phyloP scores from a whole-genome alignment of 2,888 invertebrate species.

The Leptogaster cylindrica region DNA sequence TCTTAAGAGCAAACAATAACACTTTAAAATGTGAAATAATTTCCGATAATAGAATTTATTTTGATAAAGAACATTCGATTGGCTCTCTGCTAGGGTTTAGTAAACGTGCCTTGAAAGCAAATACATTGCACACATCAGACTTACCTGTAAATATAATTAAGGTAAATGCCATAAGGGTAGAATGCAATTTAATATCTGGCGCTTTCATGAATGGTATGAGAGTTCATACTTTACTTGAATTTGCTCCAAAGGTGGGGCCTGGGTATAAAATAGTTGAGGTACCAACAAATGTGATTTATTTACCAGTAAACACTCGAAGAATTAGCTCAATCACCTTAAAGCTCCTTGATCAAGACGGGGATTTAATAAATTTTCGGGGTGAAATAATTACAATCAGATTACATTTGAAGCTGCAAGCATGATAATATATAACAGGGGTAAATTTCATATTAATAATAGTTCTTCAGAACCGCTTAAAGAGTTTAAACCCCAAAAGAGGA shows the following conservation, averaged over 20 bases:
- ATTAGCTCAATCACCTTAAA: conserved; percentile 52
- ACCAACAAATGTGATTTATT: conserved; percentile 52
- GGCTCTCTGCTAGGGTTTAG: conserved; percentile 16
- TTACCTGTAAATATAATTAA: too few species aligned
- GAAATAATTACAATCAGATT: conserved; percentile 52
- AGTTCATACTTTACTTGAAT: conserved; percentile 55
- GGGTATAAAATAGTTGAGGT: conserved; percentile 53
- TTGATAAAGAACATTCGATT: conserved; percentile 5
- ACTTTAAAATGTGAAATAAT: conserved; percentile 33
- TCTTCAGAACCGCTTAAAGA: neutral
- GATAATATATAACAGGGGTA: conserved; percentile 44
- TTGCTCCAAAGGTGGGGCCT: conserved; percentile 52
- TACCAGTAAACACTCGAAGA: conserved; percentile 51
- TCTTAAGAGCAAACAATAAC: conserved; percentile 28
- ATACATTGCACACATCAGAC: too few species aligned
- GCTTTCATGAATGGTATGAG: neutral
- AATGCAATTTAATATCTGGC: conserved; percentile 8
- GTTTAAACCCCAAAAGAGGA: neutral
- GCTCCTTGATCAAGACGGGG: conserved; percentile 53
- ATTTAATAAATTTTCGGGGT: conserved; percentile 54
- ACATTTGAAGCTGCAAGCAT: conserved; percentile 49
- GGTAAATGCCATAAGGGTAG: conserved; percentile 16
- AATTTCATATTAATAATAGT: conserved; percentile 3
- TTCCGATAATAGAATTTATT: neutral
- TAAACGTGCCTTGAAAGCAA: neutral